Evolutionary conservation across 2,113 vertebrate species (phyloP).

Genomic region (Thamnophis sirtalis): DNA sequence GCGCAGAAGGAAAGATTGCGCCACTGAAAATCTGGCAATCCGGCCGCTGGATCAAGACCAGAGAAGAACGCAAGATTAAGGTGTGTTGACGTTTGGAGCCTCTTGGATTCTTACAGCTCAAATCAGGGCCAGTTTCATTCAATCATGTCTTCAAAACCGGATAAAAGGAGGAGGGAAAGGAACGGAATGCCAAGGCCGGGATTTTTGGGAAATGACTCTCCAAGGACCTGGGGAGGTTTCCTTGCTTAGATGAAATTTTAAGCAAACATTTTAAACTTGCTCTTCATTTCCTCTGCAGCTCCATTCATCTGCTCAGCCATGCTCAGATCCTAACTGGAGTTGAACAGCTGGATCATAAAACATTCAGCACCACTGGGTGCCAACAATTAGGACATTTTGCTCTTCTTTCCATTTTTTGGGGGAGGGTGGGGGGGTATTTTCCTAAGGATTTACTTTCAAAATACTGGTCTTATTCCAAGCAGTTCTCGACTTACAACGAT

Average conservation of each 20-base stretch:
- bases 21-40: not conserved
- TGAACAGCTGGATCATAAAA: conserved; percentile 18
- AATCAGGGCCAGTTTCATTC: conserved; percentile 9
- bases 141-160: conserved; percentile 30
- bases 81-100: not conserved
- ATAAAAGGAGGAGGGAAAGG: conserved; percentile 8
- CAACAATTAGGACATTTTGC: not conserved
- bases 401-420: not conserved
- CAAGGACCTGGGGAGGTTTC: conserved; percentile 8
- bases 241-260: conserved; percentile 2
- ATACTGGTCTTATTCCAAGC: not conserved
- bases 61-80: not conserved
- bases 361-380: not conserved
- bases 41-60: not conserved
- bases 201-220: conserved; percentile 4
- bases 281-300: not conserved
- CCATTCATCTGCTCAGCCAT: not conserved
- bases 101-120: not conserved
- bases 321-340: not conserved
- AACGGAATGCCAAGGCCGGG: not conserved
- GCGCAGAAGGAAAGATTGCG: not conserved
- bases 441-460: not conserved
- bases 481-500: not conserved
- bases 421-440: not conserved
- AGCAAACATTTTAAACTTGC: not conserved